Evolutionary conservation across 2,888 invertebrate species (phyloP), one percentile per base, ranked within the genome.

Genomic region (Cerastoderma edule): DNA sequence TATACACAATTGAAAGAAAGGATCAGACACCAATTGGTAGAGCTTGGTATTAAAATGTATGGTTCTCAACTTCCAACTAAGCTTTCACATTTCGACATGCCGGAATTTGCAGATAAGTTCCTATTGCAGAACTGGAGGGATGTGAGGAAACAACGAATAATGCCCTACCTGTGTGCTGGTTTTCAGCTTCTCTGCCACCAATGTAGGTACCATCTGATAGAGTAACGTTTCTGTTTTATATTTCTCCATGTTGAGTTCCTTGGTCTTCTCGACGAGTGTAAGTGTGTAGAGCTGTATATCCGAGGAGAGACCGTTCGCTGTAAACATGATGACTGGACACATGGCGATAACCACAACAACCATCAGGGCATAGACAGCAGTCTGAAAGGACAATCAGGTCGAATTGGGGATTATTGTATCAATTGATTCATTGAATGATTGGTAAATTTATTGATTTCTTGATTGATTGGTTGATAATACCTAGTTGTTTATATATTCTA

Each of bases 341-440:
- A 89, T 83, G 16, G 88, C 72, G 24, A 89, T 82, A 3, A 89
- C 87, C 4, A 89, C 78, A 13, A 88, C 85, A 22, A 90, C 83
- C 64, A 89, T 76, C 39, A 86, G 77, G 13, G 97, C 96, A 39
- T 97, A 96, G 0, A 96, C 92, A 68, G 95, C 94, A 44, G 81
- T 72, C 76, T 76, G 64, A 2, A 32, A 27, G 1, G 10, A 30
- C n/a, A n/a, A n/a, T n/a, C n/a, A n/a, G n/a, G n/a, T n/a, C n/a
- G n/a, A n/a, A n/a, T n/a, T n/a, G n/a, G n/a, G n/a, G n/a, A n/a
- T n/a, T n/a, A n/a, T n/a, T n/a, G n/a, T n/a, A n/a, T n/a, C n/a
- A n/a, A n/a, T n/a, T n/a, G n/a, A n/a, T n/a, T n/a, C n/a, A n/a
- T n/a, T n/a, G n/a, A n/a, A n/a, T n/a, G n/a, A n/a, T n/a, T n/a